Evolutionary conservation across 2,113 vertebrate genomes (phyloP).

Genomic region (Bufo bufo): DNA sequence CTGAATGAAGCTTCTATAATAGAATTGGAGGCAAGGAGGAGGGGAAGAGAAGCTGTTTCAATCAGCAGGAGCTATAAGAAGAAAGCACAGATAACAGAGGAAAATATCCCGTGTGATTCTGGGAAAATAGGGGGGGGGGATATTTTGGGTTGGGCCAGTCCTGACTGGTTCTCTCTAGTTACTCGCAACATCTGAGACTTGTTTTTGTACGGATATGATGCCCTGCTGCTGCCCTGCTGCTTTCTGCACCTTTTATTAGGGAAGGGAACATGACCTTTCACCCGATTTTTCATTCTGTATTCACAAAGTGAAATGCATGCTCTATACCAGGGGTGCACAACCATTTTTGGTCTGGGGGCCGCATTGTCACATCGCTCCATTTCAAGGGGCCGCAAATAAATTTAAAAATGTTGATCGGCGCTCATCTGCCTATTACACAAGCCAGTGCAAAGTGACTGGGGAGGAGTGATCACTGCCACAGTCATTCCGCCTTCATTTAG

Average conservation of each 20-base stretch:
- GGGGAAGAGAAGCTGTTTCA: neutral
- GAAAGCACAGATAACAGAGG: neutral
- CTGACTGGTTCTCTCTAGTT: slow-evolving; percentile 47
- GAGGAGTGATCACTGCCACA: too few relatives aligned
- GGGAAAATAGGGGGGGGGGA: neutral
- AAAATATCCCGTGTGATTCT: slow-evolving; percentile 15
- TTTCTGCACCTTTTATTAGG: slow-evolving; percentile 30
- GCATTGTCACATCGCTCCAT: too few relatives aligned
- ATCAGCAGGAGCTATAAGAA: neutral
- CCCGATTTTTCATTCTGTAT: neutral
- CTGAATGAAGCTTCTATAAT: slow-evolving; percentile 1
- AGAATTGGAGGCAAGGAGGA: neutral
- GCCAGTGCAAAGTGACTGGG: too few relatives aligned
- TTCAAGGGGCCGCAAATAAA: too few relatives aligned
- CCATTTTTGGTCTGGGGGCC: too few relatives aligned
- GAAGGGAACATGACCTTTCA: slow-evolving; percentile 40
- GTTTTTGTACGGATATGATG: slow-evolving; percentile 25
- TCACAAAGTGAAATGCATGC: neutral
- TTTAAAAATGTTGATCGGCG: too few relatives aligned
- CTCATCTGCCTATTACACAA: too few relatives aligned
- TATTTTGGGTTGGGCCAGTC: neutral
- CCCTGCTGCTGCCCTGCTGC: slow-evolving; percentile 10
- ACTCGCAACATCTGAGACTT: slow-evolving; percentile 23
- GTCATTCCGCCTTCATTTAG: too few relatives aligned
- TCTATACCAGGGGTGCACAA: too few relatives aligned